Evolutionary conservation across 2,113 vertebrate genomes (phyloP), one percentile per base, ranked within the genome.

Genomic region (Rissa tridactyla): DNA sequence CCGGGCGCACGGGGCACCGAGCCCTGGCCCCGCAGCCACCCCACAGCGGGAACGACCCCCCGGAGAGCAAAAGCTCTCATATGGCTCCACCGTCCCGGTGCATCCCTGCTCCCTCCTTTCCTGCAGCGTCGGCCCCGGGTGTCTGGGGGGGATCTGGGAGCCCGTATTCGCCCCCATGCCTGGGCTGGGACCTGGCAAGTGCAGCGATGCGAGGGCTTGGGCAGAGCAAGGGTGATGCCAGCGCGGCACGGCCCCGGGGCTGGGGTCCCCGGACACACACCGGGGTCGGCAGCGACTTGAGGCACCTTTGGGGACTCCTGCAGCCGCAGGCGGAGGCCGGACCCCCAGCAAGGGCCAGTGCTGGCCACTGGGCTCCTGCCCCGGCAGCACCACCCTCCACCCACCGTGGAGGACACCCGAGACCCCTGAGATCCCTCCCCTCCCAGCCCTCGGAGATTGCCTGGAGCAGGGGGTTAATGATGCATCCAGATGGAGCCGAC

Each of bases 221-320:
- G 73, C 73, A 69, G 32, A 44, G 46, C 4, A 1, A 26, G 62
- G 2, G 3, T 1, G 2, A 17, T n/a, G 30, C 2, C 7, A 62
- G 25, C 26, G 26, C 0, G 3, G 29, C 15, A 32, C 4, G 7
- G 51, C 70, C 26, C 49, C 11, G 49, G 17, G n/a, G 9, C 18
- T 5, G 2, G 82, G 26, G 26, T 26, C 29, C 21, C n/a, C 47
- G 22, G 46, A 15, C 20, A 2, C 88, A 77, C 12, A 11, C 4
- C 3, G 1, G 60, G 47, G n/a, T 54, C 9, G 8, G 55, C 0
- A 0, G 55, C 11, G 40, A 21, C n/a, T 61, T 0, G 4, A 52
- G 71, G 19, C 3, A 2, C 7, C 7, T 46, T n/a, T 32, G 8
- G 65, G 36, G 44, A 19, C 29, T 77, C 42, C 64, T n/a, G 64